A percentile compares a stretch with the other conserved stretches of the same genome.
Conservation (phyloP, 2,113 vertebrate species). For the Misgurnus anguillicaudatus region DNA sequence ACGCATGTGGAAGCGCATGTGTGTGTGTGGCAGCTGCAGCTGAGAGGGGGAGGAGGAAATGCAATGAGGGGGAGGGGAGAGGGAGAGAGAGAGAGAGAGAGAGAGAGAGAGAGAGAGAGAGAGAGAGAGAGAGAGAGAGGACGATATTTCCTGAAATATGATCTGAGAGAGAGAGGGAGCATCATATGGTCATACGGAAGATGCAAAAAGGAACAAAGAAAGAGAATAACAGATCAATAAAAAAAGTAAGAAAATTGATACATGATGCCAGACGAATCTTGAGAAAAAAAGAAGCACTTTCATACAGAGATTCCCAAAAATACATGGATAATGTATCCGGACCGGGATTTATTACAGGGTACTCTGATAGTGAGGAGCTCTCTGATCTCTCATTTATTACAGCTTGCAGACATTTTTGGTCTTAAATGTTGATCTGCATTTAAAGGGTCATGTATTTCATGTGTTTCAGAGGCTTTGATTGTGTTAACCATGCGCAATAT, state of each 20-base stretch:
- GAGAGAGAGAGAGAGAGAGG: constrained; percentile 33
- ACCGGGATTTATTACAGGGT: too few species aligned
- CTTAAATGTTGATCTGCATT: too few species aligned
- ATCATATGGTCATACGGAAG: background rate
- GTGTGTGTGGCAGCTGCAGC: constrained; percentile 56
- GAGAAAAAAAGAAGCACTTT: too few species aligned
- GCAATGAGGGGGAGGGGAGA: constrained; percentile 32
- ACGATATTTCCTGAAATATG: constrained; percentile 57
- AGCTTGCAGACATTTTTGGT: too few species aligned
- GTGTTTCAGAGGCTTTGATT: too few species aligned
- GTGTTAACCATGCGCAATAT: too few species aligned
- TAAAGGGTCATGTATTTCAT: too few species aligned
- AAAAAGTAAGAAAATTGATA: background rate
- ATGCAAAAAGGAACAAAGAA: constrained; percentile 16
- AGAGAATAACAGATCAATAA: background rate
- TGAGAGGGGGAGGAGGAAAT: constrained; percentile 45
- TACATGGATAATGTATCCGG: too few species aligned
- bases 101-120: constrained; percentile 9
- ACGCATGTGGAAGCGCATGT: constrained; percentile 37
- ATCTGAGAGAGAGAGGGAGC: constrained; percentile 13
- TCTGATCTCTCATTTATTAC: too few species aligned
- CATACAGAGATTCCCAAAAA: too few species aligned
- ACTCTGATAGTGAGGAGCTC: too few species aligned
- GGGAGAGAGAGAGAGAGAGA: constrained; percentile 45
- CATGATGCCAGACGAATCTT: background rate